A percentile compares a stretch with the other conserved stretches of the same genome.
These are phyloP conservation scores for Tragulus kanchil DNA, from an alignment of 2,113 vertebrate genomes.

Conservation along the genomic window DNA sequence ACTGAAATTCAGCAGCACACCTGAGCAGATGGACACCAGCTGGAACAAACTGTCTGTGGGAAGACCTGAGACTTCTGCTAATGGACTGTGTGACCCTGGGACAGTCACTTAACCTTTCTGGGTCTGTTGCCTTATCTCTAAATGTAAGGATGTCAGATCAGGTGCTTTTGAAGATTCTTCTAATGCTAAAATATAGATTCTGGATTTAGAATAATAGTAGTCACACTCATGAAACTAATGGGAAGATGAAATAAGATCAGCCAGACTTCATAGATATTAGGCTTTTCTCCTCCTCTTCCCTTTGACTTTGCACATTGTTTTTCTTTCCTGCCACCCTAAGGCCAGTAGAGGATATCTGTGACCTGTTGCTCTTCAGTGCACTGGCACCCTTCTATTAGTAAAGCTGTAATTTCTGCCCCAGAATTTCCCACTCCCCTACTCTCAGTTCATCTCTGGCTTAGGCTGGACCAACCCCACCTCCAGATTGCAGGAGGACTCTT, in stretches of 20 bases:
- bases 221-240: neutral
- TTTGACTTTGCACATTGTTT: neutral
- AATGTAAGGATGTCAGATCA: neutral
- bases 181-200: neutral
- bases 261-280: neutral
- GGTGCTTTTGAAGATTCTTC: neutral
- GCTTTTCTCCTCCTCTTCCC: neutral
- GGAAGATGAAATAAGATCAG: neutral
- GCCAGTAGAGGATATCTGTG: neutral
- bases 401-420: neutral
- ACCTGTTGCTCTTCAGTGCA: neutral
- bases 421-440: neutral
- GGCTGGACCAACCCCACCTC: neutral
- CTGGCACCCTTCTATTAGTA: neutral
- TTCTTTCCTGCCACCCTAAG: neutral
- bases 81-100: neutral
- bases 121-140: neutral
- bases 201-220: neutral
- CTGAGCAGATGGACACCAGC: neutral
- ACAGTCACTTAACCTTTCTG: neutral
- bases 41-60: neutral
- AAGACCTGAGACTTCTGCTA: neutral
- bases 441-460: neutral
- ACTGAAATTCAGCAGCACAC: neutral
- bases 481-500: neutral